phyloP scores from a whole-genome alignment of 2,113 vertebrate species.

The Anthoscopus minutus region DNA sequence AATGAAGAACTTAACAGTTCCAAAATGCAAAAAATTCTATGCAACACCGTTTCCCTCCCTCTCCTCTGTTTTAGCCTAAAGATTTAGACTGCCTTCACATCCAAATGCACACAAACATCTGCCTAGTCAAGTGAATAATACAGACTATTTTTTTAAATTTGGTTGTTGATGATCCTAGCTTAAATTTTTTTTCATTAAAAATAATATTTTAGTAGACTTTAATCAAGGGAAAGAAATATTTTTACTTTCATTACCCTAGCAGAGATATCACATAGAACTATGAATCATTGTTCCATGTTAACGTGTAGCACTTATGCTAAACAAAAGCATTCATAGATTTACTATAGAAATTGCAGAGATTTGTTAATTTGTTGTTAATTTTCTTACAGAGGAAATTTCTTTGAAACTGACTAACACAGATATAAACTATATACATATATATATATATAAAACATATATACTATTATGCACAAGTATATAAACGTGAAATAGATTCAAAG shows the following conservation, averaged over 20 bases:
- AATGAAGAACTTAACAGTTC: neutral
- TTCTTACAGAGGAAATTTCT: neutral
- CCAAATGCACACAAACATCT: neutral
- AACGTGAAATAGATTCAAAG: accelerated
- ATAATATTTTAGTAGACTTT: neutral
- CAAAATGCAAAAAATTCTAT: neutral
- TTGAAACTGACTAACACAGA: neutral
- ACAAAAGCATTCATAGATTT: neutral
- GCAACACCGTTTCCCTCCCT: accelerated
- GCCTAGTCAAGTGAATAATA: accelerated
- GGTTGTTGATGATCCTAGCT: neutral
- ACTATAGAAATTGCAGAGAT: neutral
- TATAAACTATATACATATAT: neutral
- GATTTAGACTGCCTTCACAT: neutral
- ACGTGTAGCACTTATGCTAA: neutral
- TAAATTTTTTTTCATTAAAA: neutral
- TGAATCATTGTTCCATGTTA: neutral
- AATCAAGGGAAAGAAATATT: neutral
- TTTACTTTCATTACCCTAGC: neutral
- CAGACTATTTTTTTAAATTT: neutral
- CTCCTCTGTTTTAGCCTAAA: neutral
- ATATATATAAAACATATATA: too few species aligned
- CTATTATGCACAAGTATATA: neutral
- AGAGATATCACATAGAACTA: neutral
- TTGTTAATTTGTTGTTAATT: neutral